Conservation (phyloP, 2,888 invertebrate genomes). For the Orthosia gothica region DNA sequence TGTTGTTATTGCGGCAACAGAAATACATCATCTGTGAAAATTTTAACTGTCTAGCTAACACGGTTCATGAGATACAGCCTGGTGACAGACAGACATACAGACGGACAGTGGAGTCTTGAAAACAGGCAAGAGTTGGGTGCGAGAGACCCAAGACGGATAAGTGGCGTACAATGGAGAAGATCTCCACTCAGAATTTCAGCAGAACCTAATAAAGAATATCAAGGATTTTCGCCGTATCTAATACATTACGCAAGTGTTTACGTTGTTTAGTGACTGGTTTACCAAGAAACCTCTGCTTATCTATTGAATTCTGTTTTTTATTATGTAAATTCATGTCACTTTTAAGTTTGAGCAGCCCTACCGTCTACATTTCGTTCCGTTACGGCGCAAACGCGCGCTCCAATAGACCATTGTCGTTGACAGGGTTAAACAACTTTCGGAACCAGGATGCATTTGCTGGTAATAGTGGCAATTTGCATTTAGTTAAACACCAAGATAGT, state of each 20-base stretch:
- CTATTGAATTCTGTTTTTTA: not conserved
- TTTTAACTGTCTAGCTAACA: too few relatives aligned
- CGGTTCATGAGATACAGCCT: too few relatives aligned
- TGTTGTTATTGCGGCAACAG: too few relatives aligned
- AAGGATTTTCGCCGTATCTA: too few relatives aligned
- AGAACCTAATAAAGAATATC: too few relatives aligned
- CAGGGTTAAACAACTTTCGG: conserved; percentile 8
- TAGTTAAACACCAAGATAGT: not conserved
- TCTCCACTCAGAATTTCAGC: too few relatives aligned
- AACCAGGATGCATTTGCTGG: not conserved
- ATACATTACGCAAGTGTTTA: not conserved
- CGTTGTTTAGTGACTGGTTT: not conserved
- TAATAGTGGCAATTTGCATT: not conserved
- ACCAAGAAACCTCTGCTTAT: not conserved
- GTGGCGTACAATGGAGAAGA: too few relatives aligned
- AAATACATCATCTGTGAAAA: too few relatives aligned
- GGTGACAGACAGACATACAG: too few relatives aligned
- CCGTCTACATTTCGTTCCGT: conserved; percentile 32
- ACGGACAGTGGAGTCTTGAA: too few relatives aligned
- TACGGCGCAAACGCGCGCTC: conserved; percentile 13
- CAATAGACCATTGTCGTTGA: conserved; percentile 24
- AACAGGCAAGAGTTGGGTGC: too few relatives aligned
- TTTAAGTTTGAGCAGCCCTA: conserved; percentile 37
- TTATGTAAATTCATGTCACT: not conserved
- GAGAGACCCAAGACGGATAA: too few relatives aligned